These are phyloP conservation scores for Chromis chromis DNA, from an alignment of 2,797 vertebrate species.

Conservation along the genomic window DNA sequence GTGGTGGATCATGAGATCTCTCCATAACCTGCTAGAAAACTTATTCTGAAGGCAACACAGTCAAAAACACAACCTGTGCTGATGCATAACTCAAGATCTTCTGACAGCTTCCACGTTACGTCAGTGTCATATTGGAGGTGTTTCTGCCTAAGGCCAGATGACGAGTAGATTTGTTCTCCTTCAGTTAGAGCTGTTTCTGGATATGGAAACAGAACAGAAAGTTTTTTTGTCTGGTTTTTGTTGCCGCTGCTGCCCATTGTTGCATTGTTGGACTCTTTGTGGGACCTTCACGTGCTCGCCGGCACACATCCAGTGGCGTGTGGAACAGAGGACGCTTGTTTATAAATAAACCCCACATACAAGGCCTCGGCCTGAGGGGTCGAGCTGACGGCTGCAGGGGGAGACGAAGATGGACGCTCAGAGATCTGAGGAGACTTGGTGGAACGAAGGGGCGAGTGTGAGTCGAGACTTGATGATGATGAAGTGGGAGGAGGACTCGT, in stretches of 20 bases:
- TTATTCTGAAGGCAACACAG: no score
- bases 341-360: constrained; percentile 74
- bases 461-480: constrained; percentile 26
- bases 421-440: constrained; percentile 45
- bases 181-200: constrained; percentile 77
- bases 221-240: constrained; percentile 51
- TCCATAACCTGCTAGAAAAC: no score
- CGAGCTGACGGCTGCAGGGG: constrained; percentile 17
- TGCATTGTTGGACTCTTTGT: constrained; percentile 74
- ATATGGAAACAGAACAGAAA: constrained; percentile 58
- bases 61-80: no score
- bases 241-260: constrained; percentile 71
- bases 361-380: constrained; percentile 47
- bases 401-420: constrained; percentile 68
- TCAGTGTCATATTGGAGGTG: constrained; percentile 18
- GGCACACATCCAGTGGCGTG: constrained; percentile 56
- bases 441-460: constrained; percentile 41
- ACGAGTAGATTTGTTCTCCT: constrained; percentile 33
- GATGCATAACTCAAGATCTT: constrained; percentile 9
- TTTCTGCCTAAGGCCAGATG: constrained; percentile 54
- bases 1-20: no score
- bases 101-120: constrained; percentile 41
- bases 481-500: accelerated
- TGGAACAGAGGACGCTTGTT: constrained; percentile 61
- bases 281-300: constrained; percentile 69